Conservation (phyloP, 2,888 invertebrate genomes). For the Eulithis testata region DNA sequence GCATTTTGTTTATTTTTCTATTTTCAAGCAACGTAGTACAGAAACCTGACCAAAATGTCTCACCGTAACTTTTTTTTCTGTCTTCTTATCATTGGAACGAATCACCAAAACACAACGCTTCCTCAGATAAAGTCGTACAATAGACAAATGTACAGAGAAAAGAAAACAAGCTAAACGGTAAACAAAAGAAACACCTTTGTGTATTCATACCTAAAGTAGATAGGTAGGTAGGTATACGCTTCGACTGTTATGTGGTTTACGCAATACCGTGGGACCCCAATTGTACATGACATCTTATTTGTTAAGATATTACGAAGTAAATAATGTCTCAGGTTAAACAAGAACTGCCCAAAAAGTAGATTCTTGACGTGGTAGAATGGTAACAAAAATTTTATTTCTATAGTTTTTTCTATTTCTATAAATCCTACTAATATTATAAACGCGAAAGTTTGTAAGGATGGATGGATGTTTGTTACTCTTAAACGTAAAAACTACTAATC, state of each 20-base stretch:
- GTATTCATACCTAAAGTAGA: slow-evolving; percentile 12
- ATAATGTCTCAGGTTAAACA: slow-evolving; percentile 9
- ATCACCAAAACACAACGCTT: slow-evolving; percentile 7
- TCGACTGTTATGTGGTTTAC: slow-evolving; percentile 40
- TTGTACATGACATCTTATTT: slow-evolving; percentile 42
- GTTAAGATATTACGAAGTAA: slow-evolving; percentile 11
- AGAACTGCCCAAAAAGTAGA: background rate
- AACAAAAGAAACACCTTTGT: slow-evolving; percentile 28
- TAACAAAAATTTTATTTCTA: too few species aligned
- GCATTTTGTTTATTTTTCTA: too few species aligned
- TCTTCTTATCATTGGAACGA: background rate
- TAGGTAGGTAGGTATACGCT: background rate
- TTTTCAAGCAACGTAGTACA: too few species aligned
- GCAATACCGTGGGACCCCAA: slow-evolving; percentile 59
- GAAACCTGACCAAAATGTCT: too few species aligned
- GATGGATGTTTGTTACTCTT: too few species aligned
- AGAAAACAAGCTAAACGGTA: slow-evolving; percentile 28
- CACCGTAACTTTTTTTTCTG: background rate
- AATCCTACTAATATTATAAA: too few species aligned
- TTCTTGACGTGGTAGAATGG: too few species aligned
- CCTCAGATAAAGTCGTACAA: slow-evolving; percentile 11
- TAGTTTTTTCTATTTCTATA: too few species aligned
- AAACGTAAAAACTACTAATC: too few species aligned
- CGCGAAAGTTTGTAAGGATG: too few species aligned
- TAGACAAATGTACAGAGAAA: slow-evolving; percentile 17